Conservation (phyloP, 2,113 vertebrate genomes). For the Gymnarchus niloticus region DNA sequence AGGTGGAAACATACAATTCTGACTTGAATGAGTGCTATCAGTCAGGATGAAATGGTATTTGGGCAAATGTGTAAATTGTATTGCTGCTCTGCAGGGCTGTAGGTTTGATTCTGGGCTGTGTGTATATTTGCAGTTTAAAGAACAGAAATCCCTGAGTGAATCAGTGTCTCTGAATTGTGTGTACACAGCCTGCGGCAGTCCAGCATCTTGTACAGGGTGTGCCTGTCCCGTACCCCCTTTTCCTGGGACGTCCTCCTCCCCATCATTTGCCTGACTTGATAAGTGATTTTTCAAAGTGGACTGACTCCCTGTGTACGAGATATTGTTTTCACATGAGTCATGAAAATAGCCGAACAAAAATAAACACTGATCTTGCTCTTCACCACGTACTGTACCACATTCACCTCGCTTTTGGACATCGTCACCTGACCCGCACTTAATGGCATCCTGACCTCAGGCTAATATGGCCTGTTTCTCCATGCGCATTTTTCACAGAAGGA, state of each 20-base stretch:
- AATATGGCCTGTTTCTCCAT: not conserved
- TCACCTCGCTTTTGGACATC: not conserved
- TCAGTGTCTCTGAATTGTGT: not conserved
- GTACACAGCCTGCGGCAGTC: not conserved
- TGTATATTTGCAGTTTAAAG: too few species aligned
- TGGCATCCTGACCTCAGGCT: not conserved
- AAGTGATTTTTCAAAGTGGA: not conserved
- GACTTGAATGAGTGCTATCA: too few species aligned
- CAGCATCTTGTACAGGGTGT: not conserved
- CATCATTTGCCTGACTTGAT: not conserved
- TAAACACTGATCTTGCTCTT: not conserved
- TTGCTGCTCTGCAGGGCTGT: not conserved
- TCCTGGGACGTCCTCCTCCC: not conserved
- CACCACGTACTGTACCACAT: not conserved
- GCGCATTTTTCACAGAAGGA: not conserved
- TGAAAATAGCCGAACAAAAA: not conserved
- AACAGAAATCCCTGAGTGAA: too few species aligned
- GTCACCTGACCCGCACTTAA: not conserved
- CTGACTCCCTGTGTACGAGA: not conserved
- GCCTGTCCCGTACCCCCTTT: not conserved
- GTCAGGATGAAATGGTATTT: too few species aligned
- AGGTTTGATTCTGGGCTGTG: not conserved
- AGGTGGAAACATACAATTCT: too few species aligned
- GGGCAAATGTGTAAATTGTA: not conserved
- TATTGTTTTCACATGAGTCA: not conserved